Evolutionary conservation across 1,140 invertebrate species (phyloP).

Genomic region (Eumaeus atala): DNA sequence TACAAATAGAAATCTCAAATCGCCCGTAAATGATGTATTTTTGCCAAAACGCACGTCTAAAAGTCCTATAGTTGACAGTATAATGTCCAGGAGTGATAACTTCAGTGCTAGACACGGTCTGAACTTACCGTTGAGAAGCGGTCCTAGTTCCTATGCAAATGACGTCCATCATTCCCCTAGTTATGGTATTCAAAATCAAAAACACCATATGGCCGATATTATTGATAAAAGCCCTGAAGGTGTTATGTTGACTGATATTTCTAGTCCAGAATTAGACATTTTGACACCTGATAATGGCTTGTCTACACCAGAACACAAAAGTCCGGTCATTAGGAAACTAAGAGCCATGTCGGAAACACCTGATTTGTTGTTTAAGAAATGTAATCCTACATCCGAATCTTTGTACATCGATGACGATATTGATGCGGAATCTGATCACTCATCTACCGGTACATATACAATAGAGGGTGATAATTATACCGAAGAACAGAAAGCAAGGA

Average conservation of each 20-base stretch:
- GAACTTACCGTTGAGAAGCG: constrained; percentile 70
- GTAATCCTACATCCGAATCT: constrained; percentile 45
- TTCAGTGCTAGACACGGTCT: constrained; percentile 57
- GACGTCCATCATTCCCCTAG: constrained; percentile 56
- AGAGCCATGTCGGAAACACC: constrained; percentile 56
- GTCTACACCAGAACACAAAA: constrained; percentile 60
- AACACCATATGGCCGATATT: constrained; percentile 53
- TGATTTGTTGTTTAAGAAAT: constrained; percentile 59
- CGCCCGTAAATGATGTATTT: constrained; percentile 42
- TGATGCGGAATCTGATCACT: constrained; percentile 61
- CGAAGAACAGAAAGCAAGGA: constrained; percentile 88
- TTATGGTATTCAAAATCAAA: constrained; percentile 52
- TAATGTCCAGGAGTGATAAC: constrained; percentile 71
- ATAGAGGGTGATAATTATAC: constrained; percentile 88
- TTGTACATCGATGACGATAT: constrained; percentile 63
- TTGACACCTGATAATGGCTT: constrained; percentile 72
- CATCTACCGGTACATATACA: constrained; percentile 90
- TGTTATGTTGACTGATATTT: constrained; percentile 72
- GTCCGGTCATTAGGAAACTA: constrained; percentile 43
- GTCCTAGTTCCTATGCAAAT: constrained; percentile 64
- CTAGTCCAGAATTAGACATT: constrained; percentile 76
- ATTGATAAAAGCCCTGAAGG: constrained; percentile 70
- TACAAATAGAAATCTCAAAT: constrained; percentile 48
- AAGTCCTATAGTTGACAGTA: constrained; percentile 72
- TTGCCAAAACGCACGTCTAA: constrained; percentile 60